Base-by-base conservation (phyloP, 2,113 vertebrate species). In the Accipiter virgatus region DNA sequence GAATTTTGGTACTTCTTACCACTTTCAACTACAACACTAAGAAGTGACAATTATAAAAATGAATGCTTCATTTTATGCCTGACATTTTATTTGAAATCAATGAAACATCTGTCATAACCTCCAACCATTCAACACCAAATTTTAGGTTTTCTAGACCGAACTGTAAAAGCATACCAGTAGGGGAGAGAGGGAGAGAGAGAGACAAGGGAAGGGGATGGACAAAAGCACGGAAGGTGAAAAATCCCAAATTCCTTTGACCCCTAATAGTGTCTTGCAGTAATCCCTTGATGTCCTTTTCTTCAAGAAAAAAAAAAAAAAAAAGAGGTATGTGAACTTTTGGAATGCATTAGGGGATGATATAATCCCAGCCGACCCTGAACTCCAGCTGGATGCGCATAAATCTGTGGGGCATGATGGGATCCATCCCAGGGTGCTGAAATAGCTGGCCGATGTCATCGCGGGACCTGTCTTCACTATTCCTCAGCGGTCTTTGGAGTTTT, bases 31-130 rank as follows among this genome's bases (percentile, higher is more conserved):
- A 70, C 72, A 95, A 74, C 34, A 81, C 78, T 67, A 88, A 85
- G 88, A 90, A 42, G 68, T 88, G 27, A 73, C 38, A 77, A 95
- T 96, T 88, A 88, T 42, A 88, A 96, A 95, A 90, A 85, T 26
- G 45, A 82, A 96, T 73, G 32, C 27, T 95, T 82, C 55, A 50
- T 63, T 94, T 96, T 71, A 82, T 75, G 38, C 40, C 43, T 94
- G 72, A 55, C 65, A 87, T 97, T 97, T 97, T 77, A 75, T 95
- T 92, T 95, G 67, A 73, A 88, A 96, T 96, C 75, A 95, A 25
- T 84, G 89, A 74, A 89, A 90, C 80, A 90, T 77, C 32, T 92
- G 36, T 40, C 40, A 31, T 82, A 90, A 79, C 73, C 67, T 88
- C 56, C 29, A 93, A 65, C 61, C 36, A 62, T 62, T 77, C 79